Percentiles rank a stretch among this genome's conserved stretches.
These are phyloP conservation scores for Cyclophora punctaria DNA, from an alignment of 2,888 invertebrate species.

Conservation along the genomic window DNA sequence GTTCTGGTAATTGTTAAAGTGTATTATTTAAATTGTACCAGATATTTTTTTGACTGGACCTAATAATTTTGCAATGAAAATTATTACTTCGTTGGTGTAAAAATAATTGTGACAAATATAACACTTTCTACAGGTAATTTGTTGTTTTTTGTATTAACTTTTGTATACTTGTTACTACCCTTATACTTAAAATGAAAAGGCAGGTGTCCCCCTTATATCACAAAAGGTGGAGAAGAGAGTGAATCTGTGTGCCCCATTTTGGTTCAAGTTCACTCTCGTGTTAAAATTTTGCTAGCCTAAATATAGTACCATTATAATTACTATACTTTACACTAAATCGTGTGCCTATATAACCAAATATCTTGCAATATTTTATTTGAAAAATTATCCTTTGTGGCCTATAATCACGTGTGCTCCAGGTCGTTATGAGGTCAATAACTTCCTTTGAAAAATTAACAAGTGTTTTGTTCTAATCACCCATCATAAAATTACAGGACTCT, in stretches of 20 bases:
- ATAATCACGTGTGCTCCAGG: constrained; percentile 67
- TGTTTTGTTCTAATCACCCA: no score
- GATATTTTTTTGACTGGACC: constrained; percentile 33
- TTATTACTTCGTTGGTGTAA: constrained; percentile 71
- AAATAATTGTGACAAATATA: constrained; percentile 67
- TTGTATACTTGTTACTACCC: constrained; percentile 5
- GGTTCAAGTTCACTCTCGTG: constrained; percentile 54
- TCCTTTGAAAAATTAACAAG: constrained; percentile 3
- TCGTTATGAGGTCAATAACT: constrained; percentile 72
- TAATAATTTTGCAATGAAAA: constrained; percentile 63
- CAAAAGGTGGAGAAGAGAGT: constrained; percentile 27
- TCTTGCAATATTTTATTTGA: not conserved
- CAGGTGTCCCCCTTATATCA: constrained; percentile 21
- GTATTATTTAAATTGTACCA: constrained; percentile 24
- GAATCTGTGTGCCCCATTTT: constrained; percentile 51
- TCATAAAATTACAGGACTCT: no score
- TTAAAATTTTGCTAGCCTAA: constrained; percentile 36
- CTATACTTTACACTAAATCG: not conserved
- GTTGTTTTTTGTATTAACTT: constrained; percentile 25
- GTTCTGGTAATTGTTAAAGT: constrained; percentile 23
- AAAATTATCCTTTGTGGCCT: constrained; percentile 39
- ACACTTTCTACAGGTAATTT: not conserved
- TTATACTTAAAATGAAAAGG: constrained; percentile 10
- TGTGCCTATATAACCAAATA: not conserved
- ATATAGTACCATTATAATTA: constrained; percentile 4